Evolutionary conservation across 2,888 invertebrate genomes (phyloP).

Genomic region (Elegia similella): DNA sequence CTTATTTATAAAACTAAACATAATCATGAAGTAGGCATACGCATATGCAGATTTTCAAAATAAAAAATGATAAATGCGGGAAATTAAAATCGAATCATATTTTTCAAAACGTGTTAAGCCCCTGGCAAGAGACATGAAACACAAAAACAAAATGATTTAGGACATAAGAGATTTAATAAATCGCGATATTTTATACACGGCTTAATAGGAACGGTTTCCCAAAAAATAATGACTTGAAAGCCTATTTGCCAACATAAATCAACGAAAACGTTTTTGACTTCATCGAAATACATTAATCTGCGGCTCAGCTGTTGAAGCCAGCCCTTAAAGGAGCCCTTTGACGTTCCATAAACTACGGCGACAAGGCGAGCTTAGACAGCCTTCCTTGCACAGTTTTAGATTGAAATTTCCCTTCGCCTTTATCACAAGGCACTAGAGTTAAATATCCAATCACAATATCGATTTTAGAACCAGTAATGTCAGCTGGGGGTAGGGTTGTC

Average conservation of each 20-base stretch:
- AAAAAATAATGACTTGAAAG: conserved; percentile 16
- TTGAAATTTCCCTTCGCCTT: conserved; percentile 9
- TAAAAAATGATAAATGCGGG: too few species aligned
- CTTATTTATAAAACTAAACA: too few species aligned
- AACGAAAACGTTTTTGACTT: conserved; percentile 44
- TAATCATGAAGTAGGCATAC: too few species aligned
- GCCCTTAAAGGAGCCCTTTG: conserved; percentile 39
- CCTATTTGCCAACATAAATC: conserved; percentile 40
- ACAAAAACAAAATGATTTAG: too few species aligned
- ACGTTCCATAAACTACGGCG: conserved; percentile 41
- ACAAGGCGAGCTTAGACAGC: conserved; percentile 30
- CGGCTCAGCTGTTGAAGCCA: conserved; percentile 63
- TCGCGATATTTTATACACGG: neutral
- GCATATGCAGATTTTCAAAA: too few species aligned
- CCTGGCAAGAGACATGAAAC: too few species aligned
- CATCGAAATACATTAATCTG: conserved; percentile 52
- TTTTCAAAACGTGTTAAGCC: too few species aligned
- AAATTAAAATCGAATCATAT: too few species aligned
- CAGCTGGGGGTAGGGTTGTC: conserved; percentile 33
- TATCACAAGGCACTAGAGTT: conserved; percentile 9
- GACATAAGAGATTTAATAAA: too few species aligned
- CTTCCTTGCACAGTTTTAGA: conserved; percentile 11
- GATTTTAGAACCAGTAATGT: conserved; percentile 12
- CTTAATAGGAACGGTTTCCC: neutral
- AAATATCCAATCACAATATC: neutral